Percentiles rank a stretch among this genome's conserved stretches.
phyloP scores from a whole-genome alignment of 2,888 invertebrate species.

The Alsophila aescularia region DNA sequence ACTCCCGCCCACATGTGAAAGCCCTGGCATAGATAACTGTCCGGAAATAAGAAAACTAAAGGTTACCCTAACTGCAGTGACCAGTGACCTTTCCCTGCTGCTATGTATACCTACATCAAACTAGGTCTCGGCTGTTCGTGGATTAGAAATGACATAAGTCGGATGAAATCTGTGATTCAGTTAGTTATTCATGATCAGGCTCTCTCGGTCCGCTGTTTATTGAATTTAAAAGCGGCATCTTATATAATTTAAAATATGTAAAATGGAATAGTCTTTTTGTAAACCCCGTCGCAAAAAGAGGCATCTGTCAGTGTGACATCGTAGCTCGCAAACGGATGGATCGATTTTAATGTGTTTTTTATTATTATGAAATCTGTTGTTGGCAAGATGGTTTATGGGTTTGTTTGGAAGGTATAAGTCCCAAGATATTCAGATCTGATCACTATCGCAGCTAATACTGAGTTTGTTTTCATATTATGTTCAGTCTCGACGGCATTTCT shows the following conservation, averaged over 20 bases:
- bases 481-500: too few relatives aligned
- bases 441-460: too few relatives aligned
- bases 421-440: too few relatives aligned
- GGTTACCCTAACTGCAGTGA: constrained; percentile 53
- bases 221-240: background rate
- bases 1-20: background rate
- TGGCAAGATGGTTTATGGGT: too few relatives aligned
- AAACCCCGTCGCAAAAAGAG: too few relatives aligned
- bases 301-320: too few relatives aligned
- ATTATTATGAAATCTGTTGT: too few relatives aligned
- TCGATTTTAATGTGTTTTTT: too few relatives aligned
- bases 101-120: constrained; percentile 50
- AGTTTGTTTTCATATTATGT: too few relatives aligned
- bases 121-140: constrained; percentile 61
- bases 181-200: constrained; percentile 18
- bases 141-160: constrained; percentile 50
- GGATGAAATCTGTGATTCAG: constrained; percentile 39
- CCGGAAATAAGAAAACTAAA: constrained; percentile 24
- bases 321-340: too few relatives aligned
- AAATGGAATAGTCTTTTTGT: background rate
- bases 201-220: background rate
- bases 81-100: constrained; percentile 44
- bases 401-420: too few relatives aligned
- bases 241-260: background rate
- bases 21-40: background rate